Base-by-base conservation (phyloP, 2,797 vertebrate genomes). In the Mormyrops boulengeri region DNA sequence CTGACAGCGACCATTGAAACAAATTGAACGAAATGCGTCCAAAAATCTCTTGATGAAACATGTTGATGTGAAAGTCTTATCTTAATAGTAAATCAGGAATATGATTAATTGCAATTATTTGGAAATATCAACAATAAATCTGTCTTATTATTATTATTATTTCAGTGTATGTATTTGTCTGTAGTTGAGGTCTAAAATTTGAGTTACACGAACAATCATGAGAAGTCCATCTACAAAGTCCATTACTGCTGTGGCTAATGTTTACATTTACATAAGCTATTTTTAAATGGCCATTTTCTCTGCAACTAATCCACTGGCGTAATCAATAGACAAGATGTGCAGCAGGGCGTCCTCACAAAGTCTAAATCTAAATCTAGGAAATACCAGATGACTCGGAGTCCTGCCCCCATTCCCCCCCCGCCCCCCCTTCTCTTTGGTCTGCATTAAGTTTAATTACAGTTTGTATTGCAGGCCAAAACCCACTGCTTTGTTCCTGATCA, bases 391-490 rank as follows among this genome's bases (percentile, higher is more conserved):
- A 77, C 89, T 38, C 77, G 12, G 30, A 87, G 90, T 89, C 82
- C 84, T 77, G 50, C 66, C 44, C 26, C 26, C 26, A 30, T 30
- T 30, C 26, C 52, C 19, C 53, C 87, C 53, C 38, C 82, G 30
- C n/a, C 50, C 34, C 62, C 73, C 22, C 44, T 85, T 88, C 26
- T 69, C 84, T 89, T 88, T 88, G 73, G 73, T 86, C 66, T 52
- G 82, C 88, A 87, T 89, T 89, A 89, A 89, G 80, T 89, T 90
- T 90, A 90, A 90, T 90, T 90, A 90, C 85, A 89, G 88, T 89
- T 90, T 73, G 84, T 41, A 77, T 89, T 86, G 38, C 84, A 87
- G 84, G 90, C 88, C 88, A 90, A 90, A 90, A 89, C 60, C 84
- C 77, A 85, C 47, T 77, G 90, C 80, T 77, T 77, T 89, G 84